Evolutionary conservation across 2,888 invertebrate genomes (phyloP), one percentile per base, ranked within the genome.

Genomic region (Amblyjoppa proteus): DNA sequence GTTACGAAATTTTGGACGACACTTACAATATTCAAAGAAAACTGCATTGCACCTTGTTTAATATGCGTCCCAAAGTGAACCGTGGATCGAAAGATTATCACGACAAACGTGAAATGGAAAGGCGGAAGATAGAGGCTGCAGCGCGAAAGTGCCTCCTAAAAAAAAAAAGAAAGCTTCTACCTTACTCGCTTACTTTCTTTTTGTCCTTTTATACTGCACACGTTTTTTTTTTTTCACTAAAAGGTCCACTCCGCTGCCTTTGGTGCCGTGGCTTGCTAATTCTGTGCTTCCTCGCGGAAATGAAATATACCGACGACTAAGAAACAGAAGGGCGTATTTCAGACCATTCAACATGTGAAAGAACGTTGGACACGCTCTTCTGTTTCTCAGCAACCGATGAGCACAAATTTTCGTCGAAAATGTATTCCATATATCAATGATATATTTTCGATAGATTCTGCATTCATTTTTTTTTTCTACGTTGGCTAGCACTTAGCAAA

Each of bases 1-100:
- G 89, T 91, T 91, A 88, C 89, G 89, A 91, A 90, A 91, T 90
- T 68, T 49, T 45, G 61, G 70, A 79, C 83, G 80, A 58, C 53
- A 71, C 71, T 75, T 78, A 81, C 81, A 79, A 84, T 89, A 80
- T 81, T 38, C 84, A 64, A 86, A 70, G 81, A 64, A 56, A 84
- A 87, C 79, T 77, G 74, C 86, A 81, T 88, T 88, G 83, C 85
- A n/a, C 74, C 75, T 79, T 56, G 56, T 70, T 70, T 78, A 51
- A 38, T 38, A 82, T n/a, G 9, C 34, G 7, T 38, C 9, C 49
- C 53, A 34, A 73, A 78, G 75, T 45, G 58, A 7, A 16, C 51
- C 53, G 28, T 13, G 74, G 16, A 41, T 38, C 20, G 28, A 71
- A 56, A 58, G 31, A 66, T 49, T 49, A 49, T 11, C 20, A 16